These are phyloP conservation scores for Bombus difficillimus DNA, from an alignment of 1,140 invertebrate genomes.

Conservation along the genomic window DNA sequence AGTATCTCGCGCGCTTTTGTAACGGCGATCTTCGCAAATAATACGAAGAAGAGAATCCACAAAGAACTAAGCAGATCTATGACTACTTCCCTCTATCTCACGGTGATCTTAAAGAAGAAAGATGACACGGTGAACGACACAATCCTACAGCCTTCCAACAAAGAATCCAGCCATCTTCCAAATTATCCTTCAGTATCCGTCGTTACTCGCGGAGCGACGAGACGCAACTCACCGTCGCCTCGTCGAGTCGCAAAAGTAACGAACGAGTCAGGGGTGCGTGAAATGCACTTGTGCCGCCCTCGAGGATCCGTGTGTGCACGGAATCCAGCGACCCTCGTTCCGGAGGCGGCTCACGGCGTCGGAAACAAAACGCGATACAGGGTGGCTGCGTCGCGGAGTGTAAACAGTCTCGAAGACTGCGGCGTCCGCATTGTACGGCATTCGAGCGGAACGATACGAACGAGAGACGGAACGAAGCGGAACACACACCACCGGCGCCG, in stretches of 20 bases:
- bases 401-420: slow-evolving; percentile 51
- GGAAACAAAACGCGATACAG: slow-evolving; percentile 36
- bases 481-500: background rate
- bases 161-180: background rate
- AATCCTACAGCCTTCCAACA: background rate
- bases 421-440: slow-evolving; percentile 18
- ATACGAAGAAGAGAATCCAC: background rate
- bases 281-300: slow-evolving; percentile 6
- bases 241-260: background rate
- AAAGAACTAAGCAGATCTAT: background rate
- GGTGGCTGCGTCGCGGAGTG: background rate
- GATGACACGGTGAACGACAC: background rate
- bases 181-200: background rate
- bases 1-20: no score
- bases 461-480: slow-evolving; percentile 31
- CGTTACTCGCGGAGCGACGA: background rate
- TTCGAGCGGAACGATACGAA: slow-evolving; percentile 32
- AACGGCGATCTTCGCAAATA: no score
- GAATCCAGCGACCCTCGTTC: background rate
- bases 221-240: background rate
- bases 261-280: slow-evolving; percentile 1
- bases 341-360: background rate
- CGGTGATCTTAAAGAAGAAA: background rate
- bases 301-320: background rate
- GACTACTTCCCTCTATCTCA: background rate